A percentile compares a stretch with the other conserved stretches of the same genome.
These are phyloP conservation scores for Sebastiscus tertius DNA, from an alignment of 2,797 vertebrate species.

Conservation along the genomic window DNA sequence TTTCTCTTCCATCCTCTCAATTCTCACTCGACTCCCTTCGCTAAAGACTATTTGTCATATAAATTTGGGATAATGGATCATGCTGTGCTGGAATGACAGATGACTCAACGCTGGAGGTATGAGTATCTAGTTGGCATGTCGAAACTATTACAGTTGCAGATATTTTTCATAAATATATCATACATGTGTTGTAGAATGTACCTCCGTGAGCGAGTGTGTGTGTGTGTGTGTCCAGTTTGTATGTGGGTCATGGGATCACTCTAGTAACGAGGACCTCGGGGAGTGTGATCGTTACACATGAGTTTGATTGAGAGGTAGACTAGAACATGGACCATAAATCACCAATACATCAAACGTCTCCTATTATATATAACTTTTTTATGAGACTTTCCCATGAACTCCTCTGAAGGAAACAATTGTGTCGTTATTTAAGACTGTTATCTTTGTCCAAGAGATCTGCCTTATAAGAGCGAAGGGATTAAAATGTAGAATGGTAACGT, in stretches of 20 bases:
- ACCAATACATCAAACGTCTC: constrained; percentile 31
- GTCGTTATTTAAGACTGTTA: constrained; percentile 18
- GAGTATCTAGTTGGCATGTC: constrained; percentile 27
- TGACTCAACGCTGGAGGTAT: constrained; percentile 24
- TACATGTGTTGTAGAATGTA: not conserved
- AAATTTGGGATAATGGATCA: constrained; percentile 47
- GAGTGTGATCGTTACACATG: constrained; percentile 35
- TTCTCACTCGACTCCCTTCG: constrained; percentile 27
- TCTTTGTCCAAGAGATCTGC: constrained; percentile 4
- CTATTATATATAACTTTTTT: constrained; percentile 38
- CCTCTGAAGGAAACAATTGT: constrained; percentile 13
- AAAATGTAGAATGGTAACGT: not conserved
- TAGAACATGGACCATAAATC: constrained; percentile 41
- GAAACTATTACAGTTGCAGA: constrained; percentile 22
- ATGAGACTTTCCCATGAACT: constrained; percentile 51
- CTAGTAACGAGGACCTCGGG: constrained; percentile 60
- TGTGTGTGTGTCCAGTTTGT: constrained; percentile 23
- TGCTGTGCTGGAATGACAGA: constrained; percentile 33
- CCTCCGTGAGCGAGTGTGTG: not conserved
- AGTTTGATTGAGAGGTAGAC: constrained; percentile 65
- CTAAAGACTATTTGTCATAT: constrained; percentile 49
- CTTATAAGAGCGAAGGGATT: not conserved
- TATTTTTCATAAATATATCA: constrained; percentile 53
- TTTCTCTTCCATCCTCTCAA: constrained; percentile 19
- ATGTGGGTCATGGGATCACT: constrained; percentile 57